Base-by-base conservation (phyloP, 2,888 invertebrate genomes). In the Nomada flava region DNA sequence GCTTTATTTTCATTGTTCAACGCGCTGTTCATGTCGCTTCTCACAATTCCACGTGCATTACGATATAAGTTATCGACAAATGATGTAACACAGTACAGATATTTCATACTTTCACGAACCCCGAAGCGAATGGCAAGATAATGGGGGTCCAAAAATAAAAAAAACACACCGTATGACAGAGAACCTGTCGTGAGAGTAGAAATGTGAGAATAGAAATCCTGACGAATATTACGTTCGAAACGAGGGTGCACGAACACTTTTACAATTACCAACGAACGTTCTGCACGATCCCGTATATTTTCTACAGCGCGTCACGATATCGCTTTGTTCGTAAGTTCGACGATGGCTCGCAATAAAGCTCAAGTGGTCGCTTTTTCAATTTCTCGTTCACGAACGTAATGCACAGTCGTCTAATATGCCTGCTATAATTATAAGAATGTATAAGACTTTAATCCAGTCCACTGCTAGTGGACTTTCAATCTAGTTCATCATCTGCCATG, bases 361-460 rank as follows among this genome's bases (percentile, higher is more conserved):
- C 50, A 80, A 80, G 80, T 72, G 69, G 77, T 36, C 42, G 29
- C 71, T 68, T 62, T 55, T 47, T 53, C 76, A 29, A 76, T 83
- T 77, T 65, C 64, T 47, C 20, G 42, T 65, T n/a, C 29, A 26
- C 47, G 23, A 55, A 67, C 70, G 67, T 62, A 83, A 77, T 9
- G 23, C 52, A 52, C 59, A 36, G 57, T 62, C 60, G 77, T 55
- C 77, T 20, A 73, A 81, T 81, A 77, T 50, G 13, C 36, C 29
- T n/a, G n/a, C 53, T 59, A 71, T 52, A 68, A 74, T 74, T 70
- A 53, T 9, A 2, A 44, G 52, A 53, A 72, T 80, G 55, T 42
- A 59, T 20, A 11, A 23, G 44, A 23, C 47, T 59, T 52, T 52
- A 50, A 63, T 57, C 23, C 23, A 36, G 4, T 50, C 50, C 65